Base-by-base conservation (phyloP, 2,113 vertebrate species). In the Rhabdomys dilectus region DNA sequence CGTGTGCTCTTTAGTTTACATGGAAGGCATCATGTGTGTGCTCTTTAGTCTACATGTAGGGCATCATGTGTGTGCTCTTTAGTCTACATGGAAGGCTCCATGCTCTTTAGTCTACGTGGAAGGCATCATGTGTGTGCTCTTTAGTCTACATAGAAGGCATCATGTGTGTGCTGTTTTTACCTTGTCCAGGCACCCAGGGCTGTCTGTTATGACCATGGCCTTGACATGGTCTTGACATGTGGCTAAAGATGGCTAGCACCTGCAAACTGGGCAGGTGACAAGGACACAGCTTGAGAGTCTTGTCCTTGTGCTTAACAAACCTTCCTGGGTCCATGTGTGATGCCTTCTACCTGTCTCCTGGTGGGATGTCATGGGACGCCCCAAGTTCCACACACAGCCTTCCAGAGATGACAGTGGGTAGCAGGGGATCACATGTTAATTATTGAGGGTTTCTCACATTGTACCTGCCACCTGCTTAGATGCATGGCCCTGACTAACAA, bases 361-460 rank as follows among this genome's bases (percentile, higher is more conserved):
- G 21, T 12, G 16, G 24, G 51, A 22, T 4, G 8, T 62, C 48
- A 45, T n/a, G 81, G 85, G 62, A 75, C 34, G 34, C 73, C 56
- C 34, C 51, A 29, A 29, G 0, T 68, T 53, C 73, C 48, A 48
- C 4, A 12, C 0, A 7, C 1, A 0, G 42, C 70, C 8, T 17
- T 76, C 66, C n/a, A 19, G 86, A 80, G n/a, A 39, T 7, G 39
- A 36, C 36, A 12, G 72, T n/a, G 9, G 21, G 24, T 42, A 58
- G n/a, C 39, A 5, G n/a, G 2, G n/a, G 51, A 34, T 8, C 24
- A 0, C 24, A 0, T 3, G 87, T 56, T 2, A 17, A n/a, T 58
- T 7, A 29, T 82, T 1, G 31, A 70, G 88, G 88, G 42, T 31
- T 48, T 51, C 77, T 58, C 26, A 13, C 8, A 13, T 58, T 3